Base-by-base conservation (phyloP, 2,113 vertebrate genomes). In the Pseudopipra pipra region DNA sequence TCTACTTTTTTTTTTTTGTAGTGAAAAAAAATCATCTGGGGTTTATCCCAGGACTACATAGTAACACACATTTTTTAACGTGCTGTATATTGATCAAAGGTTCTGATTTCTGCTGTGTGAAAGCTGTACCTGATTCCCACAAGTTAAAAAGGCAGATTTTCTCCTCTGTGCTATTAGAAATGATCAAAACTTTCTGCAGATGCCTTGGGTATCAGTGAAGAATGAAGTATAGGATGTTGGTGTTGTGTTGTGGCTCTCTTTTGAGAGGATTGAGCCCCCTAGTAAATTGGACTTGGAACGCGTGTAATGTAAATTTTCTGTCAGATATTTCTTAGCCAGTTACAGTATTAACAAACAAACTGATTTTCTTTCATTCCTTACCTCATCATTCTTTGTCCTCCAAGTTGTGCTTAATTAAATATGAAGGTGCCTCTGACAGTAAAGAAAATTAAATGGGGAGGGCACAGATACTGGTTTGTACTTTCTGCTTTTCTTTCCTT, bases 131-230 rank as follows among this genome's bases (percentile, higher is more conserved):
- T 88, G 76, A 72, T 82, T 93, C 74, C 51, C 62, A 75, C 30
- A 87, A 90, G 58, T 31, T 85, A 22, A 25, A 89, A 95, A 95
- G 44, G 51, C 17, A 91, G 9, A 68, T 61, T 87, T 94, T 91
- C 49, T 78, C 51, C 43, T 68, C 82, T 87, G 11, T 94, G 27
- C 46, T 85, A 9, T 74, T 35, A 90, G 47, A 83, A 65, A 63
- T 94, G 92, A 92, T 80, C 52, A 76, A 95, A 97, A 95, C 44
- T 70, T 85, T 83, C 63, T 92, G 71, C 82, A 89, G 66, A 72
- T 19, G 14, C n/a, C 44, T 79, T 61, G 49, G 33, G 27, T 95
- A 43, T 71, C 2, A 2, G 18, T 51, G 66, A 89, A 81, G 55
- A 80, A 80, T 87, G 61, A 87, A 39, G 19, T 37, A 84, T 23